Evolutionary conservation across 2,113 vertebrate genomes (phyloP).

Genomic region (Daubentonia madagascariensis): DNA sequence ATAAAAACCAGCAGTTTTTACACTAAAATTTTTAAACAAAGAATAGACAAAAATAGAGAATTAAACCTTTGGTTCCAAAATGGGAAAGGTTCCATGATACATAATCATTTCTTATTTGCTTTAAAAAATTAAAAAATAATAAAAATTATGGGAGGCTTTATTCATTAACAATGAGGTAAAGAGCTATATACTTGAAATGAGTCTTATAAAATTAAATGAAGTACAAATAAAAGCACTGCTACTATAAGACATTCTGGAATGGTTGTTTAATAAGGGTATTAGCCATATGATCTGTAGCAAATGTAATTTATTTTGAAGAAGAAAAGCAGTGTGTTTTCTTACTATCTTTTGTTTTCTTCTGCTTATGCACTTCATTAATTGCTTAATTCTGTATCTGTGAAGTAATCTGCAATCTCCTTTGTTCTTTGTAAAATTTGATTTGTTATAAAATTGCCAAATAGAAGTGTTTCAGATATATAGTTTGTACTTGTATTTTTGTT

Average conservation of each 20-base stretch:
- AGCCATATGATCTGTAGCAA: slow-evolving; percentile 83
- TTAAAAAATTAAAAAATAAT: slow-evolving; percentile 41
- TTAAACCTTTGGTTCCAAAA: slow-evolving; percentile 81
- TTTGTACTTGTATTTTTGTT: slow-evolving; percentile 89
- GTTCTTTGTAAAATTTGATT: slow-evolving; percentile 79
- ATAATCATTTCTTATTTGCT: slow-evolving; percentile 76
- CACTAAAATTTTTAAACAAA: slow-evolving; percentile 85
- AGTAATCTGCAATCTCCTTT: slow-evolving; percentile 81
- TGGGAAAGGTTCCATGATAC: slow-evolving; percentile 73
- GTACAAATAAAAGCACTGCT: slow-evolving; percentile 83
- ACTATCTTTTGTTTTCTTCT: slow-evolving; percentile 66
- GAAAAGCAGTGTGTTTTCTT: slow-evolving; percentile 80
- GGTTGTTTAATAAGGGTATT: slow-evolving; percentile 86
- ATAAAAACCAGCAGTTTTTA: slow-evolving; percentile 88
- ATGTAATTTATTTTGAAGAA: slow-evolving; percentile 85
- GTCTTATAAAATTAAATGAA: slow-evolving; percentile 78
- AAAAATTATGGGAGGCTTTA: slow-evolving; percentile 74
- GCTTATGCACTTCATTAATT: slow-evolving; percentile 87
- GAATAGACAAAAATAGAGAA: slow-evolving; percentile 82
- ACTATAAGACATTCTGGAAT: slow-evolving; percentile 85
- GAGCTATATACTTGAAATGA: slow-evolving; percentile 79
- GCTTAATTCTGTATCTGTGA: slow-evolving; percentile 86
- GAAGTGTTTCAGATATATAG: slow-evolving; percentile 86
- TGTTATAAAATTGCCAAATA: slow-evolving; percentile 89
- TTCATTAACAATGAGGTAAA: slow-evolving; percentile 77